Conservation (phyloP, 1,140 invertebrate genomes). For the Pachyrhynchus sulphureomaculatus region DNA sequence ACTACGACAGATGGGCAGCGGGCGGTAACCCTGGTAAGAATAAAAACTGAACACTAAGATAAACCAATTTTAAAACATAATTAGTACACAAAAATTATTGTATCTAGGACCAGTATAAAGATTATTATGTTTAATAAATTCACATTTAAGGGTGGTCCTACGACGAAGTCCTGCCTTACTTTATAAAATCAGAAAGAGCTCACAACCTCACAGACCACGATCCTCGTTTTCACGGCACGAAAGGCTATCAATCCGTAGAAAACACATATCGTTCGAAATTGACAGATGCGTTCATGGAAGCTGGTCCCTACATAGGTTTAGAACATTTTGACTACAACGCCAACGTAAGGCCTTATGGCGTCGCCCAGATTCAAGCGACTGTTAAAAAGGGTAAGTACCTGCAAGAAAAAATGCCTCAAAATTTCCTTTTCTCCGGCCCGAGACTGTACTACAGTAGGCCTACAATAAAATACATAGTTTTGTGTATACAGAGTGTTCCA, state of each 20-base stretch:
- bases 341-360: conserved; percentile 56
- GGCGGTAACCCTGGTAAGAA: conserved; percentile 62
- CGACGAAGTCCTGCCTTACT: conserved; percentile 52
- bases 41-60: conserved; percentile 41
- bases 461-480: no score
- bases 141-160: conserved; percentile 57
- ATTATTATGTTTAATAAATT: no score
- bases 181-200: conserved; percentile 56
- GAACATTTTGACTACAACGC: conserved; percentile 43
- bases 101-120: background rate
- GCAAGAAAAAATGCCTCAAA: conserved; percentile 10
- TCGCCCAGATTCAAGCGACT: background rate
- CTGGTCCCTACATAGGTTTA: conserved; percentile 60
- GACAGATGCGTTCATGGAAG: conserved; percentile 62
- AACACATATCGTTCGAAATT: conserved; percentile 55
- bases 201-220: conserved; percentile 50
- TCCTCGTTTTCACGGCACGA: conserved; percentile 28
- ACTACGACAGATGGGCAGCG: conserved; percentile 70
- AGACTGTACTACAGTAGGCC: no score
- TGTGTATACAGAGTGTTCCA: no score
- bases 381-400: background rate
- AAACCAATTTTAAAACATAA: conserved; percentile 44
- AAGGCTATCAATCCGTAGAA: conserved; percentile 59
- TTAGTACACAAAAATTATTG: background rate
- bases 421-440: no score